phyloP scores from a whole-genome alignment of 2,888 invertebrate species.

The Lissonota sp. region DNA sequence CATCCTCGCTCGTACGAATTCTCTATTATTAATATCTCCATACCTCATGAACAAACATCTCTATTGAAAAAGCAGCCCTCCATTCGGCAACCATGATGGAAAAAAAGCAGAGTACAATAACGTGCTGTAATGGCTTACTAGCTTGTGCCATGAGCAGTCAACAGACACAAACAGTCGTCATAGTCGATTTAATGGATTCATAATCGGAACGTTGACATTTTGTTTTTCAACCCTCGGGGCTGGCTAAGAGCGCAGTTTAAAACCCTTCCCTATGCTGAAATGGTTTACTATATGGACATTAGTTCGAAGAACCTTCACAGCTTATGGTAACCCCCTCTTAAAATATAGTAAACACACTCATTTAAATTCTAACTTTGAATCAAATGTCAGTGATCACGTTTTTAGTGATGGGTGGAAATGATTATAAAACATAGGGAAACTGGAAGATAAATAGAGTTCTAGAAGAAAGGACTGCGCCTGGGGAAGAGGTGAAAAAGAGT shows the following conservation, averaged over 20 bases:
- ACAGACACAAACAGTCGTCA: slow-evolving; percentile 17
- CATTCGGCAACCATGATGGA: slow-evolving; percentile 1
- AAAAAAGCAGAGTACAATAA: slow-evolving; percentile 30
- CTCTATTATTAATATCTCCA: no score
- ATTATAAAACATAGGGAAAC: no score
- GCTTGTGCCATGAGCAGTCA: slow-evolving; percentile 16
- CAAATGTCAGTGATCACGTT: background rate
- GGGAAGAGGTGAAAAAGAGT: slow-evolving; percentile 14
- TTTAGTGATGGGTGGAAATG: no score
- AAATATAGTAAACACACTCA: background rate
- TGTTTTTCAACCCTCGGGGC: background rate
- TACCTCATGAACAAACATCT: no score
- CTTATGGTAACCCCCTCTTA: no score
- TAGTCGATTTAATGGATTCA: slow-evolving; percentile 38
- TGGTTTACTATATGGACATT: no score
- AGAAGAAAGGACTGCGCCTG: background rate
- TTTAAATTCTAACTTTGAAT: background rate
- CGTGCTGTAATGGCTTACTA: slow-evolving; percentile 27
- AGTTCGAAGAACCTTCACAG: no score
- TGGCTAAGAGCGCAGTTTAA: slow-evolving; percentile 30
- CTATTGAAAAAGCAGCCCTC: no score
- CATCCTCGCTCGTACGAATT: slow-evolving; percentile 16
- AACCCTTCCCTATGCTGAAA: background rate
- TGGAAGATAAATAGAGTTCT: no score
- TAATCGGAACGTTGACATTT: slow-evolving; percentile 28